A percentile compares a stretch with the other conserved stretches of the same genome.
Evolutionary conservation across 2,797 vertebrate species (phyloP).

Genomic region (Yasuhikotakia modesta): DNA sequence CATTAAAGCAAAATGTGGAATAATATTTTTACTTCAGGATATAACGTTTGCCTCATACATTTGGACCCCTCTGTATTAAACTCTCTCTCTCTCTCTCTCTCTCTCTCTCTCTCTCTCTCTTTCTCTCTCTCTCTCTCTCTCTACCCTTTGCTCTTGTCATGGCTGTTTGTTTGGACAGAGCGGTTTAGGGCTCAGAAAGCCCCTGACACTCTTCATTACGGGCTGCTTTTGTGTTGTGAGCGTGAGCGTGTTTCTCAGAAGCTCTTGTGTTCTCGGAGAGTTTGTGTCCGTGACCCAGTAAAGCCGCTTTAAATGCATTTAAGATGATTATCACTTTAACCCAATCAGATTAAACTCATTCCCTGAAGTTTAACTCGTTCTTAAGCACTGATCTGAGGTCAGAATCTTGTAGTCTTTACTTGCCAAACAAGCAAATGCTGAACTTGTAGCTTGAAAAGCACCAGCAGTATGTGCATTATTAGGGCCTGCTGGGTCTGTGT

Average conservation of each 20-base stretch:
- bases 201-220: conserved; percentile 12
- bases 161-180: conserved; percentile 16
- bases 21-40: no score
- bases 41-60: no score
- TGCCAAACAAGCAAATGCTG: not conserved
- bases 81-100: not conserved
- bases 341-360: conserved; percentile 65
- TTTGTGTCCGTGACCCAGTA: conserved; percentile 51
- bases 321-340: conserved; percentile 73
- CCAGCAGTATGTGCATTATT: not conserved
- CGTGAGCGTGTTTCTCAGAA: conserved; percentile 12
- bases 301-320: conserved; percentile 70
- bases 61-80: no score
- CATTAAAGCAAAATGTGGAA: no score
- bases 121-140: not conserved
- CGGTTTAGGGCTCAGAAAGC: conserved; percentile 4
- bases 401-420: not conserved
- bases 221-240: conserved; percentile 7
- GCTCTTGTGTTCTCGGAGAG: conserved; percentile 6
- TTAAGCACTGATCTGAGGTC: conserved; percentile 15
- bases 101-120: not conserved
- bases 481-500: conserved; percentile 34
- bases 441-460: conserved; percentile 24
- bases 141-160: not conserved
- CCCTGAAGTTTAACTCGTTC: conserved; percentile 13